Conservation (phyloP, 2,113 vertebrate species). For the Myrmophylax atrothorax region DNA sequence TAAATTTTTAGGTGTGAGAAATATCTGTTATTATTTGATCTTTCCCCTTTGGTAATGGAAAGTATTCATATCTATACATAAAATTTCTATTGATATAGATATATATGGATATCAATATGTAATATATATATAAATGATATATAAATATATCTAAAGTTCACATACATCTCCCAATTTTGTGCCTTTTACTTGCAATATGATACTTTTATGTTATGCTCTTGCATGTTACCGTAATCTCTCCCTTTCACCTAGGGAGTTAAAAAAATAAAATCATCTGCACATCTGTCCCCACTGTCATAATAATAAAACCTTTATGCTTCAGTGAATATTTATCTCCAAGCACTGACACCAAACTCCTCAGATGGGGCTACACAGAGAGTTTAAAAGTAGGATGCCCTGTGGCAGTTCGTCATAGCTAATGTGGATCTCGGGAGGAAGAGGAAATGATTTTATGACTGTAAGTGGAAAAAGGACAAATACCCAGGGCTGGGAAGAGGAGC, state of each 20-base stretch:
- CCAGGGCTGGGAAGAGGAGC: background rate
- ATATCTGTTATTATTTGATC: background rate
- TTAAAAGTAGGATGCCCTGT: constrained; percentile 16
- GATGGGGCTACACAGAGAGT: background rate
- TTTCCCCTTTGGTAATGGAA: background rate
- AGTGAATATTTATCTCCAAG: background rate
- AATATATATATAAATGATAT: background rate
- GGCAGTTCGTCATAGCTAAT: background rate
- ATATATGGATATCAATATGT: background rate
- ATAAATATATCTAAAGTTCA: background rate
- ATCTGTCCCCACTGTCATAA: background rate
- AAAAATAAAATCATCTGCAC: background rate
- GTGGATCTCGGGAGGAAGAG: background rate
- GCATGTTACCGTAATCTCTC: background rate
- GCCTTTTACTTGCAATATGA: background rate
- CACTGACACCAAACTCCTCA: background rate
- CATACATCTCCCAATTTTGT: background rate
- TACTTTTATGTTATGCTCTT: background rate
- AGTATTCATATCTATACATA: background rate
- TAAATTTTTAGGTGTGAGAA: background rate
- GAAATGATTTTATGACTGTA: constrained; percentile 24
- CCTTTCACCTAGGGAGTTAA: background rate
- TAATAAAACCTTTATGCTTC: background rate
- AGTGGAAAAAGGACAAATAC: constrained; percentile 14
- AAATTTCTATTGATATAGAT: background rate